These are phyloP conservation scores for Pluvialis apricaria DNA, from an alignment of 2,113 vertebrate genomes.

Conservation along the genomic window DNA sequence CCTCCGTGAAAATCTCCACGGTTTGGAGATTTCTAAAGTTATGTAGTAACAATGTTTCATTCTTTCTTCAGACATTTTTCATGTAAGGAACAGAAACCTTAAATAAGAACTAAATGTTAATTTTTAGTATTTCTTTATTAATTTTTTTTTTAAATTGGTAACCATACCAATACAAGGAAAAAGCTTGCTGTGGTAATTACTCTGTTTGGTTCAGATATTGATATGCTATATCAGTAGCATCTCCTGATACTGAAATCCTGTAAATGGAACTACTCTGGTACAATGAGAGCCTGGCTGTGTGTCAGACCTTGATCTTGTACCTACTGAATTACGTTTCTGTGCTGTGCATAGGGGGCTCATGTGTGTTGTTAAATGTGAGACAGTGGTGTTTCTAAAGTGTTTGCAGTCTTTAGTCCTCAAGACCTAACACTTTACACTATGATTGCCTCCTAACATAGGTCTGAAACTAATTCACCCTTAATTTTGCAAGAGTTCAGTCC, in stretches of 20 bases:
- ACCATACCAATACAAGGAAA: neutral
- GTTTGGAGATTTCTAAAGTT: neutral
- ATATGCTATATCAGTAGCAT: neutral
- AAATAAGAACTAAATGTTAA: neutral
- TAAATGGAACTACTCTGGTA: neutral
- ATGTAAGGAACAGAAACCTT: neutral
- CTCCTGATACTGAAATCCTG: accelerated
- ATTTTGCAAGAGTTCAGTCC: neutral
- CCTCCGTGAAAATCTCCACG: neutral
- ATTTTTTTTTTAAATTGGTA: neutral
- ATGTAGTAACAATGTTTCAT: neutral
- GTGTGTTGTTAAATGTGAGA: neutral
- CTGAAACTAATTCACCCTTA: neutral
- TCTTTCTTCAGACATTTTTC: neutral
- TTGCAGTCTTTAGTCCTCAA: neutral
- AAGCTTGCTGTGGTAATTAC: neutral
- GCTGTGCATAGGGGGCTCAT: neutral
- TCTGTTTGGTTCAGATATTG: neutral
- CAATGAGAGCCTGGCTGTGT: neutral
- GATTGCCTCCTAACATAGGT: neutral
- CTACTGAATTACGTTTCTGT: neutral
- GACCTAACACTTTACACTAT: neutral
- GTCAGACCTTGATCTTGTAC: neutral
- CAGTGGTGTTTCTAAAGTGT: neutral
- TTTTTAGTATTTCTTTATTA: neutral